phyloP scores from a whole-genome alignment of 2,797 vertebrate genomes.

The Philypnodon macrostomus region DNA sequence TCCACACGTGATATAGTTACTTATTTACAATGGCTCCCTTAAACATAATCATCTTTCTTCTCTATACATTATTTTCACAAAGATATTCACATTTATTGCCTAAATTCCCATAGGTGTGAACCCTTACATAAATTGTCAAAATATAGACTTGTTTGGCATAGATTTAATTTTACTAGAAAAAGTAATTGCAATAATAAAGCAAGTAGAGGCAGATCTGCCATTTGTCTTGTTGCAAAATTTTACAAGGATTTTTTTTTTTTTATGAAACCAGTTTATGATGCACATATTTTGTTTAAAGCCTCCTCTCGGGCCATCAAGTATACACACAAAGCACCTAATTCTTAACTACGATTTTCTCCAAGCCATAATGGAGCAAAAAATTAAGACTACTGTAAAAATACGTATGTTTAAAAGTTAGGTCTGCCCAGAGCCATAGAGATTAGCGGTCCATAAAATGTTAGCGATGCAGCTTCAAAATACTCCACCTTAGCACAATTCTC shows the following conservation, averaged over 20 bases:
- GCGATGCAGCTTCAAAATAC: too few species aligned
- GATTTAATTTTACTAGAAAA: neutral
- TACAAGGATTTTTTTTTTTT: neutral
- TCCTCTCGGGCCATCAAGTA: too few species aligned
- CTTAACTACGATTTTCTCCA: too few species aligned
- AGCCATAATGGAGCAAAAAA: too few species aligned
- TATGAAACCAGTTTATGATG: conserved; percentile 1
- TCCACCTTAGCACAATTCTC: too few species aligned
- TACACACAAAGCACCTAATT: too few species aligned
- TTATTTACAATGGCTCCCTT: conserved; percentile 14
- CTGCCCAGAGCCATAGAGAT: too few species aligned
- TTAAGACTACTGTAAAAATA: too few species aligned
- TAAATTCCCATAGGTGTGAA: neutral
- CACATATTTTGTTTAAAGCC: neutral
- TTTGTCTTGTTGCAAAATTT: neutral
- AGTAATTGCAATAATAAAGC: conserved; percentile 2
- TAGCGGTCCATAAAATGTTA: too few species aligned
- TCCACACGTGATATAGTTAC: conserved; percentile 4
- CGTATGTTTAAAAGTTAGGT: too few species aligned
- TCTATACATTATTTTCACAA: neutral
- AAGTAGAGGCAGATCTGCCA: conserved; percentile 3
- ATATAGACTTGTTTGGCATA: neutral
- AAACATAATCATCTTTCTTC: neutral
- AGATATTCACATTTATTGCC: neutral
- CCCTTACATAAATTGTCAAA: neutral